These are phyloP conservation scores for Achlya flavicornis DNA, from an alignment of 2,888 invertebrate species.

Conservation along the genomic window DNA sequence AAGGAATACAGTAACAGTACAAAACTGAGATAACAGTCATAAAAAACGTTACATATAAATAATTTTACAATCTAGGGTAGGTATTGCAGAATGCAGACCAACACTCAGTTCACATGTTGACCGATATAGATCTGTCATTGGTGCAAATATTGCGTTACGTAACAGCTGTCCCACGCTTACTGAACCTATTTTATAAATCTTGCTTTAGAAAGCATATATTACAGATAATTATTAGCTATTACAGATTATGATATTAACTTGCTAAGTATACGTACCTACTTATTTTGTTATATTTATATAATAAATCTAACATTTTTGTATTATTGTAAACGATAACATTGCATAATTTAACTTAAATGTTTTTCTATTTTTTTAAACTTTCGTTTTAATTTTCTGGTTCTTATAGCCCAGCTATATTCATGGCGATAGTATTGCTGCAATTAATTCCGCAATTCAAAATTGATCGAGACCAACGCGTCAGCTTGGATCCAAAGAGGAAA, in stretches of 20 bases:
- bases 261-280: background rate
- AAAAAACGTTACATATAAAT: background rate
- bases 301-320: too few relatives aligned
- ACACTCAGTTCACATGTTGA: slow-evolving; percentile 23
- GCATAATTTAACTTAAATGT: too few relatives aligned
- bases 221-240: slow-evolving; percentile 35
- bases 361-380: too few relatives aligned
- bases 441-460: too few relatives aligned
- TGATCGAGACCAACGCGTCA: too few relatives aligned
- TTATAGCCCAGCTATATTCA: too few relatives aligned
- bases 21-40: background rate
- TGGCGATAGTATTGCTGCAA: too few relatives aligned
- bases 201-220: slow-evolving; percentile 38
- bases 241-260: background rate
- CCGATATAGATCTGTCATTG: slow-evolving; percentile 38
- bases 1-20: background rate
- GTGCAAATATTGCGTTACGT: slow-evolving; percentile 10
- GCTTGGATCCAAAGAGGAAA: too few relatives aligned
- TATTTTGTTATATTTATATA: too few relatives aligned
- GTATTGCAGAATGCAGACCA: slow-evolving; percentile 33
- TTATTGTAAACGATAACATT: too few relatives aligned
- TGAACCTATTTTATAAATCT: slow-evolving; percentile 29
- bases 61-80: slow-evolving; percentile 13
- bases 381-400: too few relatives aligned
- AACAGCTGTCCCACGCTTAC: slow-evolving; percentile 30